A percentile compares a stretch with the other conserved stretches of the same genome.
These are phyloP conservation scores for Ictidomys tridecemlineatus DNA, from an alignment of 2,113 vertebrate species.

Conservation along the genomic window DNA sequence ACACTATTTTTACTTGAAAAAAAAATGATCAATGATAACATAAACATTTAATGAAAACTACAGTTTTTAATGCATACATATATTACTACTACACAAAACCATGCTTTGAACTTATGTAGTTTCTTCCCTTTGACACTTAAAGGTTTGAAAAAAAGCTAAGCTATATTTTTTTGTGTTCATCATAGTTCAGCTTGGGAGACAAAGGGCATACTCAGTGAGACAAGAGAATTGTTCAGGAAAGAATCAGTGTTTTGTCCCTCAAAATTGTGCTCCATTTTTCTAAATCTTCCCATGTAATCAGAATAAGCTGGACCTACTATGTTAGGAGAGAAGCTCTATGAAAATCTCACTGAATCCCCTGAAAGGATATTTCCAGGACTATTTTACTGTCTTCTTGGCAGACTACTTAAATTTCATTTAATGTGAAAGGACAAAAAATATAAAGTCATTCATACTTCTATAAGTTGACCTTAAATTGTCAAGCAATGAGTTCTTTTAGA, in stretches of 20 bases:
- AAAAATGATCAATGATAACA: constrained; percentile 10
- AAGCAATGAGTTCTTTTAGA: constrained; percentile 38
- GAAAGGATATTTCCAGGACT: not conserved
- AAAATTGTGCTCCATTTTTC: not conserved
- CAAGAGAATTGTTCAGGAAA: not conserved
- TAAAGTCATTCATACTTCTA: constrained; percentile 43
- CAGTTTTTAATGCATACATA: not conserved
- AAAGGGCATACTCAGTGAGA: not conserved
- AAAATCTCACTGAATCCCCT: constrained; percentile 15
- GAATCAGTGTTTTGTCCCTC: not conserved
- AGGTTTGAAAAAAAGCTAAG: not conserved
- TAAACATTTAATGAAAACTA: constrained; percentile 1
- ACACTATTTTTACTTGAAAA: not conserved
- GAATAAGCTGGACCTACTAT: not conserved
- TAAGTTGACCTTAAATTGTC: constrained; percentile 28
- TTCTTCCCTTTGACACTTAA: constrained; percentile 1
- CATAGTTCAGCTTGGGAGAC: not conserved
- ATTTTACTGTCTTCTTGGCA: constrained; percentile 28
- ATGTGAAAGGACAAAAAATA: constrained; percentile 35
- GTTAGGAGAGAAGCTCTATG: not conserved
- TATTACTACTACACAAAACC: constrained; percentile 8
- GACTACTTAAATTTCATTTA: not conserved
- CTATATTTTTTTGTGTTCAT: constrained; percentile 16
- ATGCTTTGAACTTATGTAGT: not conserved
- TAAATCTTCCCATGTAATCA: not conserved